Evolutionary conservation across 2,113 vertebrate genomes (phyloP), one percentile per base, ranked within the genome.

Genomic region (Zapornia atra): DNA sequence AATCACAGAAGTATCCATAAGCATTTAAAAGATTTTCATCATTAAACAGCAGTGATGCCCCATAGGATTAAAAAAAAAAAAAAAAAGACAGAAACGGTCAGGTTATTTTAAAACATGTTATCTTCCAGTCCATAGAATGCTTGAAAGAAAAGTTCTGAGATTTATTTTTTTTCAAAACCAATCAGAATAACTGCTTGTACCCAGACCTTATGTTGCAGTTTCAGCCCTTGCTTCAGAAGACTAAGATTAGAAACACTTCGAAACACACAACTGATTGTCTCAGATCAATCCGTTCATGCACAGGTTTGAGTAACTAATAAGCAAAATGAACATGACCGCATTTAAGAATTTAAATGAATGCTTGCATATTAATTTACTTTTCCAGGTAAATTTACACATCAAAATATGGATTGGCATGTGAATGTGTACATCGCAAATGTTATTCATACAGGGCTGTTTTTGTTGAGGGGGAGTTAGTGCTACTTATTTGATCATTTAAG

Each of bases 11-110:
- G 9, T 80, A 51, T 31, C 10, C 16, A 57, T 28, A 75, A 81
- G 5, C 2, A 50, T 85, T 82, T 36, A 3, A 70, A 72, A 59
- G 73, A 40, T 68, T 81, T 83, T 71, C 18, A 31, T 46, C 57
- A 83, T 64, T 86, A 44, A 65, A 69, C 4, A 82, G 5, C 5
- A 85, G 28, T 22, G 16, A 46, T 56, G 7, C 0, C 6, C 13
- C 7, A 24, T 0, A 48, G 1, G 16, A 50, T 29, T 38, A 38
- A 11, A 11, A 38, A 75, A 50, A 8, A 59, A 70, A 53, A 70
- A 33, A 29, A 8, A 5, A 6, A 1, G 14, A 51, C 11, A 68
- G 4, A 82, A 44, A 57, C 8, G 4, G 0, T 56, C 7, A 29
- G 29, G 0, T 33, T 63, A 56, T 14, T 44, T 50, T 11, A 70